Evolutionary conservation across 1,140 invertebrate genomes (phyloP).

Genomic region (Magallana angulata): DNA sequence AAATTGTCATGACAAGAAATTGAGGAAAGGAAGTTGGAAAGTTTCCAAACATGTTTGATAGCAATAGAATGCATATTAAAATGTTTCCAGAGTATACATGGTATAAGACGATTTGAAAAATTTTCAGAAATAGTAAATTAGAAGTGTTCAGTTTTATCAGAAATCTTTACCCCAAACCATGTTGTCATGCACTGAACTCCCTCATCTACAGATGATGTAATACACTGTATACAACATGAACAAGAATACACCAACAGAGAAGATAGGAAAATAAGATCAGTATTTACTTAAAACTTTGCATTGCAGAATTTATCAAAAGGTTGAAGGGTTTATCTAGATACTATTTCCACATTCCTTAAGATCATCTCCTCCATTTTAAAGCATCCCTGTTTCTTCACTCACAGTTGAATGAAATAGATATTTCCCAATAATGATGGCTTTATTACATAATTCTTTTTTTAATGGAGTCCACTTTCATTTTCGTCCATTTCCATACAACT

Average conservation of each 20-base stretch:
- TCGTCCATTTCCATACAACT: too few species aligned
- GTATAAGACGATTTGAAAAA: neutral
- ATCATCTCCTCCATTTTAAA: neutral
- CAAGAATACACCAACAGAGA: neutral
- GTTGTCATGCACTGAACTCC: neutral
- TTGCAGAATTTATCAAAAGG: neutral
- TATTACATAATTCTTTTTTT: too few species aligned
- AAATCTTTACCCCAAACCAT: neutral
- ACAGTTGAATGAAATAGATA: neutral
- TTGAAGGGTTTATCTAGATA: neutral
- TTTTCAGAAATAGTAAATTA: neutral
- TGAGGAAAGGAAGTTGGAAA: neutral
- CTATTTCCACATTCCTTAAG: neutral
- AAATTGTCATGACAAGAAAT: neutral
- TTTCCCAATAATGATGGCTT: too few species aligned
- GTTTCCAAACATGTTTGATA: neutral
- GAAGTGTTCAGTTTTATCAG: neutral
- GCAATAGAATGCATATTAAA: neutral
- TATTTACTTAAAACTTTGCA: neutral
- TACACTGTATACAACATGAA: neutral
- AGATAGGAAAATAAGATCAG: neutral
- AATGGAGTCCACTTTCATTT: too few species aligned
- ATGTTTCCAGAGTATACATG: neutral
- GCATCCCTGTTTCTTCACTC: neutral
- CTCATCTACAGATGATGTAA: neutral